These are phyloP conservation scores for Atrina japonica DNA, from an alignment of 2,888 invertebrate genomes.

Conservation along the genomic window DNA sequence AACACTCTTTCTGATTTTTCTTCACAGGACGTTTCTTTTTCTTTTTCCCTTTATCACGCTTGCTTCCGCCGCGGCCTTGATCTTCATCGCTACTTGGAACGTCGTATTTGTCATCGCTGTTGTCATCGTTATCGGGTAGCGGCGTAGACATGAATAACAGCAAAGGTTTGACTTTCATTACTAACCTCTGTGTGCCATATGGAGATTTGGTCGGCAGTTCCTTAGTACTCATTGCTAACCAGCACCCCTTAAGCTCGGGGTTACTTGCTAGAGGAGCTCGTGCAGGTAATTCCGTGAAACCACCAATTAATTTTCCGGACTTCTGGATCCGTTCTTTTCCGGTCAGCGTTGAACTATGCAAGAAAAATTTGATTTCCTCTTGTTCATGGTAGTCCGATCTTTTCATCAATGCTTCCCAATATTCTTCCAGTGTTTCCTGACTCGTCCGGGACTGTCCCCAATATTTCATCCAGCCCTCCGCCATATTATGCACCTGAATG, in stretches of 20 bases:
- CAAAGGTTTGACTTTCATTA: conserved; percentile 44
- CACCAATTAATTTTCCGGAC: conserved; percentile 41
- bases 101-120: conserved; percentile 39
- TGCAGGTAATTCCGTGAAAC: conserved; percentile 46
- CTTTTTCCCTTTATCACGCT: conserved; percentile 31
- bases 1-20: conserved; percentile 48
- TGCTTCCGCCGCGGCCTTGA: conserved; percentile 24
- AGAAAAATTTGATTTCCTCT: conserved; percentile 52
- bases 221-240: conserved; percentile 44
- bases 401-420: conserved; percentile 46
- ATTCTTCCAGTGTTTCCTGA: conserved; percentile 41
- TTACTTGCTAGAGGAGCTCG: conserved; percentile 50
- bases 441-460: conserved; percentile 11
- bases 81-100: conserved; percentile 22
- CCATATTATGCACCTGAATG: too few relatives aligned
- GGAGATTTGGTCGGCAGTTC: conserved; percentile 49
- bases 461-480: neutral
- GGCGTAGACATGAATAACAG: conserved; percentile 40
- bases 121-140: conserved; percentile 7
- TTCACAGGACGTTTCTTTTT: conserved; percentile 35
- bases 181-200: conserved; percentile 50
- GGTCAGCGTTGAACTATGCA: conserved; percentile 49
- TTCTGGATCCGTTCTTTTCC: conserved; percentile 47
- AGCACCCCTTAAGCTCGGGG: conserved; percentile 43
- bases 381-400: conserved; percentile 43